Conservation (phyloP, 2,797 vertebrate genomes). For the Phyllotis vaccarum region DNA sequence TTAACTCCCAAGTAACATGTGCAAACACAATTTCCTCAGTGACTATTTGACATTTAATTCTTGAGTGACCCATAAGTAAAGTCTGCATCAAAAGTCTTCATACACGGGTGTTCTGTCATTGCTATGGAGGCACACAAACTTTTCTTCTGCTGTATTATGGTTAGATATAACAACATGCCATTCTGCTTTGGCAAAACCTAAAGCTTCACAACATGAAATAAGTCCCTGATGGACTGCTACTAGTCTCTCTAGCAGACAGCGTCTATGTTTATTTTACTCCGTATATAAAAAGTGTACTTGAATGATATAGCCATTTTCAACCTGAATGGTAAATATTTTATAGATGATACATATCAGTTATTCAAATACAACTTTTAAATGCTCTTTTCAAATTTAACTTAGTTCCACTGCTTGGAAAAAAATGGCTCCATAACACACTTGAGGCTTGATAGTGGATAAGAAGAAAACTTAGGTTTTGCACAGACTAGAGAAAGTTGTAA, state of each 20-base stretch:
- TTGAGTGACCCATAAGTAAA: not conserved
- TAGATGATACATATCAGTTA: not conserved
- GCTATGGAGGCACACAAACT: not conserved
- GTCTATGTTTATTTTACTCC: not conserved
- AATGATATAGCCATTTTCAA: not conserved
- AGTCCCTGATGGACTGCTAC: not conserved
- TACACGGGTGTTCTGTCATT: not conserved
- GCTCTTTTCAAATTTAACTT: not conserved
- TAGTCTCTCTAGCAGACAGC: not conserved
- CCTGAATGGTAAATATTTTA: not conserved
- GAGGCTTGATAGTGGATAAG: not conserved
- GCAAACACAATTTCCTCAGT: not conserved
- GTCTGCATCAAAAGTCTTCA: not conserved
- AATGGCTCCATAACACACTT: not conserved
- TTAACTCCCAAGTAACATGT: not conserved
- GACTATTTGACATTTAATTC: not conserved
- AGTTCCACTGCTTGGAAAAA: not conserved
- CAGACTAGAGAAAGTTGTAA: not conserved
- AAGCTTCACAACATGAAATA: not conserved
- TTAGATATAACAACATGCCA: not conserved
- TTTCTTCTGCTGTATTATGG: not conserved
- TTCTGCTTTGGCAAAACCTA: not conserved
- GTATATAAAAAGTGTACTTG: not conserved
- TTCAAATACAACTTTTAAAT: not conserved
- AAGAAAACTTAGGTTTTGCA: not conserved